Conservation (phyloP, 2,113 vertebrate species). For the Galeopterus variegatus region DNA sequence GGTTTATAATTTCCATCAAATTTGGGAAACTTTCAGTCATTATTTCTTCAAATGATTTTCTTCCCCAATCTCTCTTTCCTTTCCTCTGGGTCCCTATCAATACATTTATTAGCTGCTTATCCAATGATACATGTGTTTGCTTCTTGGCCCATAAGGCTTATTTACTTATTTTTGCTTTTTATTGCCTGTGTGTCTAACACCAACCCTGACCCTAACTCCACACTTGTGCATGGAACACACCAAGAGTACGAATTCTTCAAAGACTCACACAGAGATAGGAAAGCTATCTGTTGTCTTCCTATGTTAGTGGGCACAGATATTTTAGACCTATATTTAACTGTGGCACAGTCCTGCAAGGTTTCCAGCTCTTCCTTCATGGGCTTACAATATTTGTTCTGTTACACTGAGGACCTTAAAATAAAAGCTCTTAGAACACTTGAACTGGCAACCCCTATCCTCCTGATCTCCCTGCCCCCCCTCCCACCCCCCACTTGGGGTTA, state of each 20-base stretch:
- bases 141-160: neutral
- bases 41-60: neutral
- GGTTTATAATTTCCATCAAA: slow-evolving; percentile 31
- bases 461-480: neutral
- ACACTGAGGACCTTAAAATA: neutral
- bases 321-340: neutral
- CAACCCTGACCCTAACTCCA: too few species aligned
- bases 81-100: neutral
- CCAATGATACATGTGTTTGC: neutral
- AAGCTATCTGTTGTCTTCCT: neutral
- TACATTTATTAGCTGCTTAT: neutral
- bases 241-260: neutral
- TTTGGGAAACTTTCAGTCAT: neutral
- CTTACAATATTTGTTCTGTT: neutral
- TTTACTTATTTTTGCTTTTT: neutral
- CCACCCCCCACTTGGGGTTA: neutral
- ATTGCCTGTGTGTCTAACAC: neutral
- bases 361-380: neutral
- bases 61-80: neutral
- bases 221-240: neutral
- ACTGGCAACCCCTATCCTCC: neutral
- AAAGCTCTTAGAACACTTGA: neutral
- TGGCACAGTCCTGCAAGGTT: neutral
- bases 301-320: neutral
- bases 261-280: neutral